A percentile compares a stretch with the other conserved stretches of the same genome.
These are phyloP conservation scores for Watsonalla cultraria DNA, from an alignment of 2,888 invertebrate genomes.

Conservation along the genomic window DNA sequence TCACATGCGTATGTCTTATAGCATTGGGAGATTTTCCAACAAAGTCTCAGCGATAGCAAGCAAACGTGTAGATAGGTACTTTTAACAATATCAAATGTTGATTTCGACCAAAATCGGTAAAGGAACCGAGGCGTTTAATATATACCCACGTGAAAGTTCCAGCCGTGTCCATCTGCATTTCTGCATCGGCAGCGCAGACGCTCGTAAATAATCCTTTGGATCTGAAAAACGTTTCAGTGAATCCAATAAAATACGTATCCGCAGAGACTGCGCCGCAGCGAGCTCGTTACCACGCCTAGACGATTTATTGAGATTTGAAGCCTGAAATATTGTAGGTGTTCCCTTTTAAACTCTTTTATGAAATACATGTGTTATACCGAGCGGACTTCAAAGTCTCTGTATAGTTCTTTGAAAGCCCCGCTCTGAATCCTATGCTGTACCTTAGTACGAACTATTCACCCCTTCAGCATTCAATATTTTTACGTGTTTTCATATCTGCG, in stretches of 20 bases:
- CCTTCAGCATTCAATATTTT: too few relatives aligned
- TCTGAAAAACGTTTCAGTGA: conserved; percentile 78
- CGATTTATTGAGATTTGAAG: conserved; percentile 79
- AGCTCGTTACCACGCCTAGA: conserved; percentile 77
- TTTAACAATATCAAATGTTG: too few relatives aligned
- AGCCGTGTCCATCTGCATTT: conserved; percentile 70
- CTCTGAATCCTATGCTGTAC: not conserved
- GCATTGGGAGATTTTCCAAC: too few relatives aligned
- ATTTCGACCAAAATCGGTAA: too few relatives aligned
- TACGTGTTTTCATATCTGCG: too few relatives aligned
- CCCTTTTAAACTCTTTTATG: conserved; percentile 70
- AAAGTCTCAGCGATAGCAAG: too few relatives aligned
- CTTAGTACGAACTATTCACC: too few relatives aligned
- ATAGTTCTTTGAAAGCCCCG: not conserved
- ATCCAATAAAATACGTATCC: conserved; percentile 79
- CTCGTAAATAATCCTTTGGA: conserved; percentile 77
- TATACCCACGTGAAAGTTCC: conserved; percentile 18
- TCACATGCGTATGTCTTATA: too few relatives aligned
- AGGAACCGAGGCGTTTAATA: not conserved
- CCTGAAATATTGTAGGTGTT: conserved; percentile 76
- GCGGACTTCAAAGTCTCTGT: not conserved
- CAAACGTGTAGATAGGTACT: too few relatives aligned
- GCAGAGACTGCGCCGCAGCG: conserved; percentile 76
- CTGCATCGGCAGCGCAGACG: conserved; percentile 70
- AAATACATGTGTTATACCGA: conserved; percentile 35